These are phyloP conservation scores for Drosophila kanapiae DNA, from an alignment of 1,140 invertebrate species.

Conservation along the genomic window DNA sequence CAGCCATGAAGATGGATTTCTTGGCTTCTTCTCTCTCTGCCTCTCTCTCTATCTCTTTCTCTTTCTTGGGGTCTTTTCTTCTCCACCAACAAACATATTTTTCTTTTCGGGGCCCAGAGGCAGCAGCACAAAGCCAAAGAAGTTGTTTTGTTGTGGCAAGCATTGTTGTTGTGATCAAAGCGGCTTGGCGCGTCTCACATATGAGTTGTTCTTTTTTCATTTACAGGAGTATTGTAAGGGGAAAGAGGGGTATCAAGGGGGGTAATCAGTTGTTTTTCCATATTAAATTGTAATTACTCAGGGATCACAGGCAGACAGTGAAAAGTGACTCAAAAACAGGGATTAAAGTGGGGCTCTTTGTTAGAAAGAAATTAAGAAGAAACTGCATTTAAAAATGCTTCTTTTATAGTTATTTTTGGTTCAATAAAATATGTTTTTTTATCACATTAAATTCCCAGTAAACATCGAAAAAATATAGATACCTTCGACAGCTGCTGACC, in stretches of 20 bases:
- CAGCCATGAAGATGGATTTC: slow-evolving; percentile 79
- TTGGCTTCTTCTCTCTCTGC: slow-evolving; percentile 55
- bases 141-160: slow-evolving; percentile 84
- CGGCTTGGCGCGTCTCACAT: slow-evolving; percentile 77
- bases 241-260: not conserved
- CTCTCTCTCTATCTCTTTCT: slow-evolving; percentile 51
- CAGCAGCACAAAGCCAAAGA: slow-evolving; percentile 72
- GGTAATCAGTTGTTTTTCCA: slow-evolving; percentile 51
- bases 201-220: slow-evolving; percentile 67
- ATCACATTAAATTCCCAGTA: not conserved
- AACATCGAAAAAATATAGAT: not conserved
- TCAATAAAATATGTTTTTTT: too few relatives aligned
- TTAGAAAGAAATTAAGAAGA: too few relatives aligned
- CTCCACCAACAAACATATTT: slow-evolving; percentile 36
- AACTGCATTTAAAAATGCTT: too few relatives aligned
- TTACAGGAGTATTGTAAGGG: slow-evolving; percentile 16
- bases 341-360: not conserved
- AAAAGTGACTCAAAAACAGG: not conserved
- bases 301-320: slow-evolving; percentile 4
- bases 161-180: slow-evolving; percentile 83
- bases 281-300: slow-evolving; percentile 81
- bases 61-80: slow-evolving; percentile 42
- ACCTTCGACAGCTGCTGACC: slow-evolving; percentile 56
- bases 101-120: slow-evolving; percentile 26
- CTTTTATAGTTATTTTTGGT: too few relatives aligned